phyloP scores from a whole-genome alignment of 2,888 invertebrate genomes.

The Stenurella melanura region DNA sequence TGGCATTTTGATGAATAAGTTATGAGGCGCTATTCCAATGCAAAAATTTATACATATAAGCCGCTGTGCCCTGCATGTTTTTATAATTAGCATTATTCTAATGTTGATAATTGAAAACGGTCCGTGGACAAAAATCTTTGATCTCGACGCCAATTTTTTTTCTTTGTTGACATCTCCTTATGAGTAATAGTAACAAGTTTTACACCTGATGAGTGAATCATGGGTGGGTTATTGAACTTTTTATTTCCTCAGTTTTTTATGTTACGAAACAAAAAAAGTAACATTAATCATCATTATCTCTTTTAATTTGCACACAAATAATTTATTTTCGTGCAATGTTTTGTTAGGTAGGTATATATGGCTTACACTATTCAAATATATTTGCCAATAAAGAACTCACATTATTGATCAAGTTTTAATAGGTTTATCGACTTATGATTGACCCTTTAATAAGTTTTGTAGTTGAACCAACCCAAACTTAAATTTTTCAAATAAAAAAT shows the following conservation, averaged over 20 bases:
- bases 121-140: slow-evolving; percentile 1
- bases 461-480: too few species aligned
- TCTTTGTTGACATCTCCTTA: neutral
- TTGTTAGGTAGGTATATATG: too few species aligned
- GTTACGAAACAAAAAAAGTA: neutral
- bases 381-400: too few species aligned
- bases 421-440: too few species aligned
- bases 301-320: neutral
- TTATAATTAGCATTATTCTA: neutral
- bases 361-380: too few species aligned
- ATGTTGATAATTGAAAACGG: neutral
- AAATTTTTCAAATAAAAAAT: too few species aligned
- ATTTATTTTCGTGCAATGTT: too few species aligned
- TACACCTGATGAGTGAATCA: neutral
- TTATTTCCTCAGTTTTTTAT: neutral
- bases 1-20: neutral
- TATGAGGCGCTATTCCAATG: neutral
- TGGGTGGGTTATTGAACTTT: neutral
- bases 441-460: too few species aligned
- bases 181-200: slow-evolving; percentile 3
- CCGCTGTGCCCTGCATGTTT: neutral
- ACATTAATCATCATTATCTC: neutral
- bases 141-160: neutral
- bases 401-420: too few species aligned
- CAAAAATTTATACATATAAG: neutral